Base-by-base conservation (phyloP, 1,140 invertebrate genomes). In the Hestina assimilis region DNA sequence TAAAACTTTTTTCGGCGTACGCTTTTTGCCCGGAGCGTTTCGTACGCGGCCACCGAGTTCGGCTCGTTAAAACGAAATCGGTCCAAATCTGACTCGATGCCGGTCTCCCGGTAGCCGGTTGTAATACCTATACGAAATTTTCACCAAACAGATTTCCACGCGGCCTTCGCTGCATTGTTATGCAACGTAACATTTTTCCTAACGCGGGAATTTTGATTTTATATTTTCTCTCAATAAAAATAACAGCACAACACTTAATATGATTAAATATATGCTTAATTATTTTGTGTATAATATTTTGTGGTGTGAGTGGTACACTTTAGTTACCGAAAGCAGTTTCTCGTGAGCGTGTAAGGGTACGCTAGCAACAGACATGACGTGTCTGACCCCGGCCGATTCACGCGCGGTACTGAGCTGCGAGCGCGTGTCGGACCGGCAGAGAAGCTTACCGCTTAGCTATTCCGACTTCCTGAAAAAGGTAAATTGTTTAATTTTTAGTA, bases 211-310 rank as follows among this genome's bases (percentile, higher is more conserved):
- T 28, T 63, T 65, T 59, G 53, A 63, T 66, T 66, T n/a, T n/a
- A n/a, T n/a, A n/a, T n/a, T n/a, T n/a, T n/a, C n/a, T n/a, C n/a
- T n/a, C n/a, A n/a, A n/a, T n/a, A n/a, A n/a, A n/a, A n/a, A n/a
- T n/a, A n/a, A n/a, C n/a, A n/a, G n/a, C n/a, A n/a, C n/a, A n/a
- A n/a, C n/a, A n/a, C n/a, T n/a, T n/a, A n/a, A n/a, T n/a, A n/a
- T n/a, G n/a, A n/a, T n/a, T n/a, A n/a, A n/a, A n/a, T n/a, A n/a
- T n/a, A n/a, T n/a, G 4, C 14, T 11, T 12, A n/a, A 46, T 63
- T 64, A 50, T 70, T 72, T 68, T 64, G 74, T 60, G 15, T 74
- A 62, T 72, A 72, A 69, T 83, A 74, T 74, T 78, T 75, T 61
- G 66, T 66, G 59, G 38, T 53, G 46, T 20, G 40, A 42, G 42